phyloP scores from a whole-genome alignment of 2,888 invertebrate genomes.

The Torymus auratus region DNA sequence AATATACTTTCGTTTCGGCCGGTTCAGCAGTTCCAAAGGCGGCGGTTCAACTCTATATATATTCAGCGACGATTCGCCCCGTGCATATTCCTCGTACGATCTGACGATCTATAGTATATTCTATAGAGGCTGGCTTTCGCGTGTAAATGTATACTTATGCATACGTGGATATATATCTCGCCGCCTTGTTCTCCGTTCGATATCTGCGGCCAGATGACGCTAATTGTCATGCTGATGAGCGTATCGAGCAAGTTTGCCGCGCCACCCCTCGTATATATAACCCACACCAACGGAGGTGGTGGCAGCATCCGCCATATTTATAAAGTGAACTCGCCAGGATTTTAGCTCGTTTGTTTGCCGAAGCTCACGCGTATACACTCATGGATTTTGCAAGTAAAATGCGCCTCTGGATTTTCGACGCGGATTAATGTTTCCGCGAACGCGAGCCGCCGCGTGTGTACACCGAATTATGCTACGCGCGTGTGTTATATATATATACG shows the following conservation, averaged over 20 bases:
- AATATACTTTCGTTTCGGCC: conserved; percentile 69
- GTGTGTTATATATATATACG: not conserved
- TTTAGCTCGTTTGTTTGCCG: conserved; percentile 34
- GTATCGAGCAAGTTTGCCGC: conserved; percentile 28
- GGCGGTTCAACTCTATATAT: no score
- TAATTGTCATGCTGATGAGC: conserved; percentile 56
- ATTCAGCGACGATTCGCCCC: not conserved
- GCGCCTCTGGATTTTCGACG: conserved; percentile 36
- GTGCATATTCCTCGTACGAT: not conserved
- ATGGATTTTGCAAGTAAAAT: conserved; percentile 51
- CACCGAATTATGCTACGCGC: not conserved
- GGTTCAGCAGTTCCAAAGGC: conserved; percentile 66
- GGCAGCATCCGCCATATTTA: conserved; percentile 9
- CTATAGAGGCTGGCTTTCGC: no score
- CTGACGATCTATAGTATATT: not conserved
- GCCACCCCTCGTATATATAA: no score
- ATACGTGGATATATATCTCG: no score
- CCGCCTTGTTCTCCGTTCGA: no score
- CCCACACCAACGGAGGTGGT: not conserved
- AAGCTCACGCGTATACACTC: no score
- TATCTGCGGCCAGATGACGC: conserved; percentile 44
- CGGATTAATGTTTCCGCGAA: conserved; percentile 32
- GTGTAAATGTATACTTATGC: no score
- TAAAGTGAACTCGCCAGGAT: conserved; percentile 18
- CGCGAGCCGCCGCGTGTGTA: not conserved